Evolutionary conservation across 1,140 invertebrate species (phyloP).

Genomic region (Frieseomelitta varia): DNA sequence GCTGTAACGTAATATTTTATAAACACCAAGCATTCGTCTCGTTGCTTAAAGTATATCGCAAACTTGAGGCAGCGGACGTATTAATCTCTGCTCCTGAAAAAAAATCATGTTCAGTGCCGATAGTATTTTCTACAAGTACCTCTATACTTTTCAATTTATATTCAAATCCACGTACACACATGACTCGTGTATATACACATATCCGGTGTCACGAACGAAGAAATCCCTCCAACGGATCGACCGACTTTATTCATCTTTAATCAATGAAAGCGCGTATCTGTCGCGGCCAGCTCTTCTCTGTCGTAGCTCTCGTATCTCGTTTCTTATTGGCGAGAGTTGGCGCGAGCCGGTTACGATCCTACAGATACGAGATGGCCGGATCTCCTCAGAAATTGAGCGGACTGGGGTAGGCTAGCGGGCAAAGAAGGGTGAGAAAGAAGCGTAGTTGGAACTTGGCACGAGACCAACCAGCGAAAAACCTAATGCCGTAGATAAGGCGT

Average conservation of each 20-base stretch:
- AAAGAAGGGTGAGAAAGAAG: constrained; percentile 7
- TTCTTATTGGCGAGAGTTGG: not conserved
- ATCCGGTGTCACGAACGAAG: not conserved
- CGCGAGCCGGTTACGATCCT: not conserved
- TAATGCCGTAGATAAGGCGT: constrained; percentile 8
- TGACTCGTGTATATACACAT: too few species aligned
- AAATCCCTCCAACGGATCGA: not conserved
- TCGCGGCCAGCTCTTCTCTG: not conserved
- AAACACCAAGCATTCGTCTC: not conserved
- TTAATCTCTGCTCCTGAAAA: too few species aligned
- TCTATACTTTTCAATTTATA: too few species aligned
- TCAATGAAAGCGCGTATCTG: not conserved
- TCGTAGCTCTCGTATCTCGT: too few species aligned
- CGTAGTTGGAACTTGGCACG: not conserved
- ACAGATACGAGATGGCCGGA: not conserved
- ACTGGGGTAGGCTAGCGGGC: not conserved
- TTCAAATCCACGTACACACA: too few species aligned
- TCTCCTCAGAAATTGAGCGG: not conserved
- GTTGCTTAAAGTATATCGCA: too few species aligned
- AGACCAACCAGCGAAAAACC: not conserved
- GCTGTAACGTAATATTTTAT: too few species aligned
- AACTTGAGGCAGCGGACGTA: too few species aligned
- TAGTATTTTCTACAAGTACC: too few species aligned
- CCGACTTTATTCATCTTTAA: not conserved
- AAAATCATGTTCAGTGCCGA: too few species aligned